Evolutionary conservation across 2,113 vertebrate genomes (phyloP).

Genomic region (Oceanites oceanicus): DNA sequence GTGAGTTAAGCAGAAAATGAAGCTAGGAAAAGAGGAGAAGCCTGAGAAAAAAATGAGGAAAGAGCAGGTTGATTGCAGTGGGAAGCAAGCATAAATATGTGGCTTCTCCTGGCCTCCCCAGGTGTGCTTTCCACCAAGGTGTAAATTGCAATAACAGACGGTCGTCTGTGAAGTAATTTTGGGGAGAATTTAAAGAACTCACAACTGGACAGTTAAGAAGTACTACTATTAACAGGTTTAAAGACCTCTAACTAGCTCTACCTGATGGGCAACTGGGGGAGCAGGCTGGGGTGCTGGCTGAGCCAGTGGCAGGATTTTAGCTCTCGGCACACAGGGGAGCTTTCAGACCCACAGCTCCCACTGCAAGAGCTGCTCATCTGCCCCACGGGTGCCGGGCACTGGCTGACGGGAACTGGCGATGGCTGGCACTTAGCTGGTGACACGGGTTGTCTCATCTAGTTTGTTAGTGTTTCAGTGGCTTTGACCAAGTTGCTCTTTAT

Average conservation of each 20-base stretch:
- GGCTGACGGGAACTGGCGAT: neutral
- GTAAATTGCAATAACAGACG: neutral
- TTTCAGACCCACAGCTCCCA: neutral
- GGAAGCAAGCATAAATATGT: neutral
- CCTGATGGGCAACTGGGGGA: fast-evolving
- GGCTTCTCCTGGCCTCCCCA: neutral
- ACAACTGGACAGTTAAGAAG: neutral
- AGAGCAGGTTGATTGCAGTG: neutral
- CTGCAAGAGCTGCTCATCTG: neutral
- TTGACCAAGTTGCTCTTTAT: neutral
- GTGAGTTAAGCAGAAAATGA: neutral
- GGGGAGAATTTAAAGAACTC: neutral
- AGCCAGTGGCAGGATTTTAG: neutral
- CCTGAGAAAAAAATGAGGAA: neutral
- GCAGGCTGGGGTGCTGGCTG: neutral
- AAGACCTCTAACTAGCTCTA: neutral
- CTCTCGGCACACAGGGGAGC: neutral
- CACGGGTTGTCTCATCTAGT: neutral
- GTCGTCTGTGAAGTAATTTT: neutral
- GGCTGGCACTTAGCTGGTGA: neutral
- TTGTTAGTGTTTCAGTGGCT: neutral
- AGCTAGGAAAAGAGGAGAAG: neutral
- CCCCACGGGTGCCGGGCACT: fast-evolving
- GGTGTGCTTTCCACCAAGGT: neutral
- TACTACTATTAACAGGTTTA: neutral